Evolutionary conservation across 2,113 vertebrate genomes (phyloP).

Genomic region (Aspidoscelis tigris): DNA sequence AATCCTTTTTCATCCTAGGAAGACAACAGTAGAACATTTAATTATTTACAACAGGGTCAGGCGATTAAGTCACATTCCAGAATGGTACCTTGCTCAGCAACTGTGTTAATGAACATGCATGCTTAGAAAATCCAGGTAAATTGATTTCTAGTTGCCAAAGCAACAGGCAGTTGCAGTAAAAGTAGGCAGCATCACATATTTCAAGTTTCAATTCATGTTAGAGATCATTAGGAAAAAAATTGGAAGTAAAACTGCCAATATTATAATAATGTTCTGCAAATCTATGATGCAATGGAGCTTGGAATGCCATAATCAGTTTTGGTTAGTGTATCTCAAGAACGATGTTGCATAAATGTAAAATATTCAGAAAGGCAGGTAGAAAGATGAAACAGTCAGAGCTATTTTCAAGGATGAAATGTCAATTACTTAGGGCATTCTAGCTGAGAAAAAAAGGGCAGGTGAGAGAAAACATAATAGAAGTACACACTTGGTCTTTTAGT

Average conservation of each 20-base stretch:
- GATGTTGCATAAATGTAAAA: no score
- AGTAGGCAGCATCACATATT: neutral
- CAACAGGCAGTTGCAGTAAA: neutral
- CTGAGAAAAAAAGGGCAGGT: no score
- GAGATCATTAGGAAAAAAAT: no score
- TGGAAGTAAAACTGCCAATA: no score
- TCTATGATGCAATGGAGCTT: no score
- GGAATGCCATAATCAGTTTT: neutral
- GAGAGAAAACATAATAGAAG: no score
- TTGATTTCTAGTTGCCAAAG: conserved; percentile 1
- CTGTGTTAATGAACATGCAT: neutral
- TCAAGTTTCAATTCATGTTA: neutral
- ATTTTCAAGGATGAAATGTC: no score
- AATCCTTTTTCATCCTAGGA: neutral
- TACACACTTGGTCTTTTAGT: no score
- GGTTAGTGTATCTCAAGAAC: neutral
- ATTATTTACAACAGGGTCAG: neutral
- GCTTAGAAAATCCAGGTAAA: neutral
- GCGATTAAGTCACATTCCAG: neutral
- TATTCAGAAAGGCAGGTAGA: no score
- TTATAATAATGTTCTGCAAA: no score
- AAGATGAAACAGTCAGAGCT: no score
- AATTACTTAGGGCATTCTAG: no score
- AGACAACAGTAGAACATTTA: neutral
- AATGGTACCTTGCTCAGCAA: neutral